Evolutionary conservation across 2,888 invertebrate genomes (phyloP).

Genomic region (Scelioninae gen. 1): DNA sequence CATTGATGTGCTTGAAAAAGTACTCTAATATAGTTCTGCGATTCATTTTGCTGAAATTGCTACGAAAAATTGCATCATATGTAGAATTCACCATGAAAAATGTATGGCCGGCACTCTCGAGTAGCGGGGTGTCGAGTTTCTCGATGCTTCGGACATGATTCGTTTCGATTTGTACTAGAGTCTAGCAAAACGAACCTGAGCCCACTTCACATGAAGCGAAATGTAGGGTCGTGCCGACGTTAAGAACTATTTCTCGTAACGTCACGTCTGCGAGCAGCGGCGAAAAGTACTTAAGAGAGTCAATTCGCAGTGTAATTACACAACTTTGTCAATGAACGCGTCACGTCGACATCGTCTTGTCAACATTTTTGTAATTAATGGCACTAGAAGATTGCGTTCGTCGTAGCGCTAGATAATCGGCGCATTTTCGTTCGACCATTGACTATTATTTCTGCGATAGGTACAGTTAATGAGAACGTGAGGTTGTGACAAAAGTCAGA

Average conservation of each 20-base stretch:
- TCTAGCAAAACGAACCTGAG: conserved; percentile 13
- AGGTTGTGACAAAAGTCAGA: background rate
- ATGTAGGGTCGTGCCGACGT: conserved; percentile 7
- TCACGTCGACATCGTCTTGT: conserved; percentile 29
- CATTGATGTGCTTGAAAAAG: conserved; percentile 3
- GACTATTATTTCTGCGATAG: background rate
- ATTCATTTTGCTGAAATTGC: conserved; percentile 33
- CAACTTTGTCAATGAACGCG: conserved; percentile 57
- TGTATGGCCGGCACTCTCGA: background rate
- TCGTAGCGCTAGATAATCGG: background rate
- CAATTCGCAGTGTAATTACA: conserved; percentile 53
- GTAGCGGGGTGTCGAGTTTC: conserved; percentile 6
- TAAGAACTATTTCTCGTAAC: conserved; percentile 30
- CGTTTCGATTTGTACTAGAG: conserved; percentile 13
- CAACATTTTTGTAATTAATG: conserved; percentile 45
- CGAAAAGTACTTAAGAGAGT: conserved; percentile 35
- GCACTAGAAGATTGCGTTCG: conserved; percentile 17
- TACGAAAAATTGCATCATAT: conserved; percentile 39
- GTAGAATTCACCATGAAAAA: conserved; percentile 57
- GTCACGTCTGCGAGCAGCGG: conserved; percentile 42
- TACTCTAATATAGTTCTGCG: conserved; percentile 16
- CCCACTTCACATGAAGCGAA: conserved; percentile 29
- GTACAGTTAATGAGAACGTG: background rate
- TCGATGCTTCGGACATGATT: conserved; percentile 33
- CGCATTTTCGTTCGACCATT: background rate